Base-by-base conservation (phyloP, 2,888 invertebrate species). In the Ditula angustiorana region DNA sequence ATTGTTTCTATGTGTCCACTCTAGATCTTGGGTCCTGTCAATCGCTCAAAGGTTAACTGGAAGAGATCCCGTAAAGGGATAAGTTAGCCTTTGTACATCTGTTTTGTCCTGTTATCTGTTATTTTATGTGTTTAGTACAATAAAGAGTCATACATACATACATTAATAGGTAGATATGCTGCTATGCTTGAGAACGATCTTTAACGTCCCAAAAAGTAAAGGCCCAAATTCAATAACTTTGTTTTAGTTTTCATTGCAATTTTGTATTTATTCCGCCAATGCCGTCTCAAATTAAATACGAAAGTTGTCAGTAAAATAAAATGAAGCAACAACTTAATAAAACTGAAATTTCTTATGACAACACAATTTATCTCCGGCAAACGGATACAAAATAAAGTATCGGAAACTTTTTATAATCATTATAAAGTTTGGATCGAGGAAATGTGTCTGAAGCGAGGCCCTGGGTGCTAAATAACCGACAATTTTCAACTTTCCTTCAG, bases 371-470 rank as follows among this genome's bases (percentile, higher is more conserved):
- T 41, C 41, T n/a, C n/a, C 28, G 28, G n/a, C 30, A 52, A 26
- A 13, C 49, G 50, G 33, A 61, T 61, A 30, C 37, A 55, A 58
- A n/a, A 58, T 58, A 58, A 61, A 55, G 61, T 55, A 55, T 61
- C 55, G 55, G 33, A 11, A 55, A 47, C 47, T 61, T 61, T 59
- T 44, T 61, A 61, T 53, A 53, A 61, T 61, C 61, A 61, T 61
- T 61, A 61, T 23, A 41, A 61, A 61, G 52, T 61, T 60, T 37
- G 28, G 52, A 44, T 61, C 26, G 47, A 10, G 53, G 26, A 47
- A 61, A 47, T 61, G 55, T 55, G 53, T 55, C 21, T 2, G 11
- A 2, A 26, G 23, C 23, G 46, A 4, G 30, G 61, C 13, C 10
- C 30, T 10, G 16, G 16, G 35, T 28, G 61, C 46, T 55, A 37